Percentiles rank a stretch among this genome's conserved stretches.
Conservation (phyloP, 2,113 vertebrate species). For the Dromaius novaehollandiae region DNA sequence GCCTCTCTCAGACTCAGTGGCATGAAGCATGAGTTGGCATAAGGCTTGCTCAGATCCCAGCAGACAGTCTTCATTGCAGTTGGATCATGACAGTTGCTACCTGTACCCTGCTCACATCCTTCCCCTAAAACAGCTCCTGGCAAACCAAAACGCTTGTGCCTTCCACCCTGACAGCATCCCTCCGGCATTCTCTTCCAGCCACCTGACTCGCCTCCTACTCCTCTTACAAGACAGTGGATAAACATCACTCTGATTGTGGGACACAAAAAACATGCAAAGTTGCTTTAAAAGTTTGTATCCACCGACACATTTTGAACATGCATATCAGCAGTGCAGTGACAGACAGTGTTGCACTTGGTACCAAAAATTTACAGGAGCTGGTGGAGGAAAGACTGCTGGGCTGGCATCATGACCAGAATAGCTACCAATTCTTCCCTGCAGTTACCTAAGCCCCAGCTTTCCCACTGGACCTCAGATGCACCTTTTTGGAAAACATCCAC, state of each 20-base stretch:
- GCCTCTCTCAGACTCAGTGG: neutral
- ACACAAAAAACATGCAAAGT: neutral
- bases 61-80: neutral
- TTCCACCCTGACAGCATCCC: neutral
- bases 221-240: neutral
- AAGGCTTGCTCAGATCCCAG: neutral
- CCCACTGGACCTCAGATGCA: neutral
- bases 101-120: neutral
- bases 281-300: neutral
- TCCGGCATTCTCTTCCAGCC: neutral
- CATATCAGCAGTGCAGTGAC: neutral
- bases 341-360: too few species aligned
- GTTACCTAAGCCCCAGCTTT: neutral
- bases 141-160: neutral
- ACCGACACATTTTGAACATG: neutral
- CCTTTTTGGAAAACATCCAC: neutral
- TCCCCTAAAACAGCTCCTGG: neutral
- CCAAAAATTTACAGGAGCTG: neutral
- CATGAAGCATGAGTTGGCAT: neutral
- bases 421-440: neutral
- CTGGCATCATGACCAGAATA: neutral
- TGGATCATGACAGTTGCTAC: neutral
- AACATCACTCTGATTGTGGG: neutral
- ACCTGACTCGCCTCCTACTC: neutral
- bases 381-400: neutral